A percentile compares a stretch with the other conserved stretches of the same genome.
phyloP scores from a whole-genome alignment of 2,888 invertebrate species.

The Anagyrus pseudococci region DNA sequence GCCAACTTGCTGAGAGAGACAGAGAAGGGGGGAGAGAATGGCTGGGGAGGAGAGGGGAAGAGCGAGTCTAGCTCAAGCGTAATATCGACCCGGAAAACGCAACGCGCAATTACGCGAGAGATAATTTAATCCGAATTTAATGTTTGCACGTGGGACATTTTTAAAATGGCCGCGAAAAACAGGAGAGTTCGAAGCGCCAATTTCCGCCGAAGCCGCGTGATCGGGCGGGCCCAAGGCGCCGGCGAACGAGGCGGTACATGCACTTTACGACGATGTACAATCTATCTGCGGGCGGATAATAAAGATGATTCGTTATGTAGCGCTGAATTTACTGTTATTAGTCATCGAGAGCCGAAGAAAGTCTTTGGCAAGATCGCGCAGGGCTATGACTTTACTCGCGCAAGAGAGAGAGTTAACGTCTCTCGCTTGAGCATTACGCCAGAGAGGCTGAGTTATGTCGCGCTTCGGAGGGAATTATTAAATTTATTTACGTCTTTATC shows the following conservation, averaged over 20 bases:
- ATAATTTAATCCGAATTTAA: constrained; percentile 39
- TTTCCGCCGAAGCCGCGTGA: no score
- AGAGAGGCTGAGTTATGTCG: neutral
- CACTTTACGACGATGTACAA: constrained; percentile 24
- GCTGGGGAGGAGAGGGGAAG: no score
- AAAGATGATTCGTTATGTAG: constrained; percentile 32
- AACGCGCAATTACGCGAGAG: constrained; percentile 28
- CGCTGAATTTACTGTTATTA: constrained; percentile 33
- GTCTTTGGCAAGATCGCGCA: no score
- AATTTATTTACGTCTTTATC: constrained; percentile 25
- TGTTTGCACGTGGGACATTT: constrained; percentile 31
- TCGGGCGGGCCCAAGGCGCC: neutral
- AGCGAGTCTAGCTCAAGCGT: no score
- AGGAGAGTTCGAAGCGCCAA: no score
- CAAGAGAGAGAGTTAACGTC: no score
- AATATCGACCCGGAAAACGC: no score
- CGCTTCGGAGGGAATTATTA: constrained; percentile 21
- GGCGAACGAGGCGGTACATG: constrained; percentile 2
- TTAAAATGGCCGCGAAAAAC: no score
- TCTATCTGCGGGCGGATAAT: constrained; percentile 22
- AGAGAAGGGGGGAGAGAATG: no score
- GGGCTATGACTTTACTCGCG: no score
- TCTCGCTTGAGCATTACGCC: neutral
- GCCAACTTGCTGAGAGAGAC: no score
- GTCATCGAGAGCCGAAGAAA: constrained; percentile 35